A percentile compares a stretch with the other conserved stretches of the same genome.
Evolutionary conservation across 2,797 vertebrate genomes (phyloP).

Genomic region (Phoeniculus purpureus): DNA sequence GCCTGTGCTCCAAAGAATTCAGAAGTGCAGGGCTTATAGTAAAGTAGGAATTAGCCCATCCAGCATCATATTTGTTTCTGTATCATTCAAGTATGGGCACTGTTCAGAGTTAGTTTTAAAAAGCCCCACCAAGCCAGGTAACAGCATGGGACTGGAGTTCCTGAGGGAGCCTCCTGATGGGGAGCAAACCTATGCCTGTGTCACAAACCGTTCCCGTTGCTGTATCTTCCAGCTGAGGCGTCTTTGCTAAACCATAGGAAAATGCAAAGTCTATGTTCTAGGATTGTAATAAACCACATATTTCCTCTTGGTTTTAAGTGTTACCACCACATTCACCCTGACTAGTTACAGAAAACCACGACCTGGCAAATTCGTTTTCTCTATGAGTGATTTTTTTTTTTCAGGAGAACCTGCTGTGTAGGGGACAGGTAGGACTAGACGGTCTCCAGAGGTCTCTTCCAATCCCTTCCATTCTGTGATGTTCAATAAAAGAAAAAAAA

Average conservation of each 20-base stretch:
- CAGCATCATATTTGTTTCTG: background rate
- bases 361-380: background rate
- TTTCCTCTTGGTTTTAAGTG: background rate
- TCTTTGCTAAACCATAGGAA: background rate
- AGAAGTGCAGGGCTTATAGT: background rate
- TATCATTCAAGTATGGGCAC: background rate
- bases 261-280: background rate
- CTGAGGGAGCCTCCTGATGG: background rate
- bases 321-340: background rate
- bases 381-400: background rate
- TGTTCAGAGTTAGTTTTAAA: background rate
- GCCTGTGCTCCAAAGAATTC: background rate
- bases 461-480: background rate
- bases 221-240: background rate
- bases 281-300: background rate
- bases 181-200: rapidly evolving
- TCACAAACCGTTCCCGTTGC: background rate
- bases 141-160: background rate
- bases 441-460: too few relatives aligned
- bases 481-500: background rate
- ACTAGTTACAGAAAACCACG: background rate
- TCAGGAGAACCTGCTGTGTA: too few relatives aligned
- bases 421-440: too few relatives aligned
- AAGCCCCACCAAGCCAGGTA: background rate
- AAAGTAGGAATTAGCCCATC: background rate